phyloP scores from a whole-genome alignment of 2,888 invertebrate species.

The Acanthosoma haemorrhoidale region DNA sequence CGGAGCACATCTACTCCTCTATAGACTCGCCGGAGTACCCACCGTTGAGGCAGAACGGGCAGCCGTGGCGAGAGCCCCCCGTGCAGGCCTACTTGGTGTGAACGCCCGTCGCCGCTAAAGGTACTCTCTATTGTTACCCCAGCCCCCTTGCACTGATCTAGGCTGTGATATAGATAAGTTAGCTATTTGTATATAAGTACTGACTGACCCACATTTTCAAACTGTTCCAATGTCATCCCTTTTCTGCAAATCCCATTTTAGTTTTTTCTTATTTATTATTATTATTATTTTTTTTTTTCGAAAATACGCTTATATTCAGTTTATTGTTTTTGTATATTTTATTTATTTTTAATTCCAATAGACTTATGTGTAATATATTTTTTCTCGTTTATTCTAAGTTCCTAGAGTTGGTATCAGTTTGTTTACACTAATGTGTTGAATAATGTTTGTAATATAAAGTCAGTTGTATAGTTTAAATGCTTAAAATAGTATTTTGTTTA shows the following conservation, averaged over 20 bases:
- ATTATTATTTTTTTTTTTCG: neutral
- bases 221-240: neutral
- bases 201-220: neutral
- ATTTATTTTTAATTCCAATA: neutral
- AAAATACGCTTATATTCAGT: neutral
- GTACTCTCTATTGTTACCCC: slow-evolving; percentile 28
- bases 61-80: slow-evolving; percentile 36
- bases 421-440: neutral
- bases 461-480: slow-evolving; percentile 8
- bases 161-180: slow-evolving; percentile 15
- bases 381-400: slow-evolving; percentile 5
- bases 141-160: slow-evolving; percentile 4
- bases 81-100: slow-evolving; percentile 69
- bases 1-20: slow-evolving; percentile 84
- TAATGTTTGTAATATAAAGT: neutral
- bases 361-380: neutral
- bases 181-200: neutral
- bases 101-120: slow-evolving; percentile 45
- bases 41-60: slow-evolving; percentile 51
- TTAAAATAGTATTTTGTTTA: neutral
- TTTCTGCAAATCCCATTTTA: neutral
- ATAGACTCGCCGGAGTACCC: slow-evolving; percentile 80
- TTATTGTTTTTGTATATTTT: neutral
- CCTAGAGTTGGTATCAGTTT: neutral
- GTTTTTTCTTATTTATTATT: neutral